A percentile compares a stretch with the other conserved stretches of the same genome.
Conservation (phyloP, 1,140 invertebrate genomes). For the Plutomurus gul region DNA sequence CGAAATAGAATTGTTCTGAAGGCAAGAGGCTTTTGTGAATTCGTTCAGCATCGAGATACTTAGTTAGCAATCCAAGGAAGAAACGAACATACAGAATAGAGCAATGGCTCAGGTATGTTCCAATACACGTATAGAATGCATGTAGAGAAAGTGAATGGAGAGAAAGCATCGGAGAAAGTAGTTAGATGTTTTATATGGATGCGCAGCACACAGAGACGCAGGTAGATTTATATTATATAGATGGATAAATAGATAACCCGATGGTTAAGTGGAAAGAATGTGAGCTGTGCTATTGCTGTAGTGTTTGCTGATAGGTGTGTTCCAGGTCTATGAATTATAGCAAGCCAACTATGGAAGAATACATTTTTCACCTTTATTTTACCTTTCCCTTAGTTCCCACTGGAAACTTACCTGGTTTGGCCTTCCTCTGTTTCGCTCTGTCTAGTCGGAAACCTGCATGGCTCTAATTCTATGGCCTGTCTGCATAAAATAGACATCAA, state of each 20-base stretch:
- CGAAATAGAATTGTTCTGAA: background rate
- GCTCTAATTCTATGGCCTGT: conserved; percentile 2
- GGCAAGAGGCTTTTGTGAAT: no score
- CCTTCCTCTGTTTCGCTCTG: conserved; percentile 8
- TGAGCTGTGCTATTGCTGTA: background rate
- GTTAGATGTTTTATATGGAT: no score
- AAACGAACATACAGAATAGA: no score
- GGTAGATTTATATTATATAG: background rate
- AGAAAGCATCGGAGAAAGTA: no score
- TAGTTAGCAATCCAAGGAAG: no score
- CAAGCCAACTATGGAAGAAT: background rate
- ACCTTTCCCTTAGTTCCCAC: conserved; percentile 6
- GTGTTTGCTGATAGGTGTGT: background rate
- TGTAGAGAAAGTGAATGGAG: no score
- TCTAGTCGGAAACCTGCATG: background rate
- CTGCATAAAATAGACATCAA: conserved; percentile 34
- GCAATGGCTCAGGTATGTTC: no score
- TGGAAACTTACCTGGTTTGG: background rate
- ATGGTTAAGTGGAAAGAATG: conserved; percentile 12
- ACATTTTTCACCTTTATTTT: conserved; percentile 8
- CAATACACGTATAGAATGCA: no score
- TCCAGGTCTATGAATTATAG: background rate
- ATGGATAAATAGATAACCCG: background rate
- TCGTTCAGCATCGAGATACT: no score
- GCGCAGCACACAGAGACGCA: background rate